Percentiles rank a stretch among this genome's conserved stretches.
Conservation (phyloP, 2,797 vertebrate genomes). For the Parauchenoglanis ngamensis region DNA sequence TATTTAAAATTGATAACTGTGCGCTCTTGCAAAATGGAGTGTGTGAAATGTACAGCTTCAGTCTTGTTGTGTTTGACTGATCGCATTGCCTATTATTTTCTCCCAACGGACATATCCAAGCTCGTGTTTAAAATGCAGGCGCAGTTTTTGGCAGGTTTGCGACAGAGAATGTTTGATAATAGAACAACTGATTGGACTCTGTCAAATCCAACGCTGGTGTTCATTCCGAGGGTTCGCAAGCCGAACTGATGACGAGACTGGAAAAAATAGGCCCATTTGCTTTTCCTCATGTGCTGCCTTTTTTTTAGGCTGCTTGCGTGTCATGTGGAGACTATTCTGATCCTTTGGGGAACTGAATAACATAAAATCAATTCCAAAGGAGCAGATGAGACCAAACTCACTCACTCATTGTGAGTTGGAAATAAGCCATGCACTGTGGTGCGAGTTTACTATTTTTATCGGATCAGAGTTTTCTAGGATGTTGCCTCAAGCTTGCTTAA, state of each 20-base stretch:
- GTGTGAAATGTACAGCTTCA: neutral
- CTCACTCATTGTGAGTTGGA: neutral
- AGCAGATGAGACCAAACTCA: neutral
- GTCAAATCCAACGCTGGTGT: conserved; percentile 63
- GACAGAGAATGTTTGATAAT: conserved; percentile 50
- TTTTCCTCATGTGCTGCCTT: conserved; percentile 65
- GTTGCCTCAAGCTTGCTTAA: conserved; percentile 24
- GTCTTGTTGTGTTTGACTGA: conserved; percentile 15
- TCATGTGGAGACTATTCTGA: conserved; percentile 19
- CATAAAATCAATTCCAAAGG: conserved; percentile 21
- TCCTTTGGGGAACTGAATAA: conserved; percentile 29
- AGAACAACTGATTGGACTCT: conserved; percentile 63
- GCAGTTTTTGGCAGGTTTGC: conserved; percentile 38
- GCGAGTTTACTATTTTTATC: conserved; percentile 20
- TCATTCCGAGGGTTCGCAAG: conserved; percentile 65
- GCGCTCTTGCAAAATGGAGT: neutral
- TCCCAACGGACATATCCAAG: conserved; percentile 9
- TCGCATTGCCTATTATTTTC: conserved; percentile 12
- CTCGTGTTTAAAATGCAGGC: conserved; percentile 22
- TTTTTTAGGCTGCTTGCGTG: conserved; percentile 11
- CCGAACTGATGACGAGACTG: conserved; percentile 71
- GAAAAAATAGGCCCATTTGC: conserved; percentile 67
- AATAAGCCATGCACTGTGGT: neutral
- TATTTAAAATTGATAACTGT: neutral
- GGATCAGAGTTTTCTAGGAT: conserved; percentile 1